Base-by-base conservation (phyloP, 1,140 invertebrate genomes). In the Drosophila busckii region DNA sequence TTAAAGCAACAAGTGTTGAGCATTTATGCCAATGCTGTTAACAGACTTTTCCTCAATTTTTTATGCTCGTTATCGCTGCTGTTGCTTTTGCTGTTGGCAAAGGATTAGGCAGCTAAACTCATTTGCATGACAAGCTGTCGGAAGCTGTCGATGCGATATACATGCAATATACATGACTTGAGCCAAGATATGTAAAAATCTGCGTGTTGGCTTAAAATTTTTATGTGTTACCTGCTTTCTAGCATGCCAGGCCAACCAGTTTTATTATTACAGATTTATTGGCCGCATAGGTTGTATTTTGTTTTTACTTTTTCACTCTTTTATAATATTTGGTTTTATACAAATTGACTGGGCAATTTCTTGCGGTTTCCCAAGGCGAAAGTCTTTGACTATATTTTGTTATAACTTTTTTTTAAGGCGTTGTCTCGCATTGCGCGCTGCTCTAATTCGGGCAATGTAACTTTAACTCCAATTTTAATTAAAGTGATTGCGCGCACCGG, bases 71-170 rank as follows among this genome's bases (percentile, higher is more conserved):
- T n/a, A n/a, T n/a, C n/a, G n/a, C n/a, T n/a, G n/a, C n/a, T n/a
- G n/a, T n/a, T n/a, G n/a, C n/a, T n/a, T n/a, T n/a, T n/a, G n/a
- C n/a, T n/a, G n/a, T n/a, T 42, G 40, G 23, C 10, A 31, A 63
- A 67, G 64, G 64, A 67, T 67, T 67, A 59, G 50, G 19, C 41
- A 35, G 35, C 16, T 31, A 22, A 45, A 38, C 53, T 67, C 63
- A 78, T 78, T 78, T 78, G 58, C 73, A 78, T 78, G 73, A 68
- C 68, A 71, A 68, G 56, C 63, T 73, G 71, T 73, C 71, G 71
- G 71, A 78, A 78, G 73, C 63, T 45, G 38, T 73, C 31, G 50
- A 64, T 64, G n/a, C n/a, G n/a, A n/a, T n/a, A n/a, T n/a, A 67
- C 73, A 78, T 68, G 71, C 73, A 78, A 78, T 63, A 66, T 65